A percentile compares a stretch with the other conserved stretches of the same genome.
These are phyloP conservation scores for Conomelus anceps DNA, from an alignment of 2,888 invertebrate genomes.

Conservation along the genomic window DNA sequence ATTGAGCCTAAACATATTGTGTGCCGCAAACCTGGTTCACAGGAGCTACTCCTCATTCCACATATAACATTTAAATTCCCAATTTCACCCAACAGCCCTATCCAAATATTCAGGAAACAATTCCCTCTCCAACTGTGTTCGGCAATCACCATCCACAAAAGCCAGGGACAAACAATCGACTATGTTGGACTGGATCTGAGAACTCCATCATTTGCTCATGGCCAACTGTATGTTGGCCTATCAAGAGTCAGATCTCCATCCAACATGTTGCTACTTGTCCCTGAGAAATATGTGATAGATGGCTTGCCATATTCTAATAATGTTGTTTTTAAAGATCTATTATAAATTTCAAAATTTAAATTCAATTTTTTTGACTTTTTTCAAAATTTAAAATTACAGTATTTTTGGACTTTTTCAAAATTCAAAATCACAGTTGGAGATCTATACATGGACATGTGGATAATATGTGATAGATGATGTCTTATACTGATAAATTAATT, in stretches of 20 bases:
- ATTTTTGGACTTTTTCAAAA: too few species aligned
- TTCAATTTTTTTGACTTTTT: too few species aligned
- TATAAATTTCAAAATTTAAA: too few species aligned
- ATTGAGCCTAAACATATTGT: background rate
- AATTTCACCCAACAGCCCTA: background rate
- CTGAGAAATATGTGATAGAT: background rate
- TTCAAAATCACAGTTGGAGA: too few species aligned
- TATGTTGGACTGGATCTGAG: constrained; percentile 5
- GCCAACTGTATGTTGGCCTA: constrained; percentile 9
- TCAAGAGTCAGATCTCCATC: background rate
- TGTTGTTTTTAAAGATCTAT: background rate
- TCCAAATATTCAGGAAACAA: background rate
- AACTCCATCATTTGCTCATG: constrained; percentile 10
- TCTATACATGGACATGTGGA: too few species aligned
- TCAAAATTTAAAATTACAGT: too few species aligned
- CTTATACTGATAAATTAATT: too few species aligned
- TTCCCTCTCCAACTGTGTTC: background rate
- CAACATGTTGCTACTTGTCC: background rate
- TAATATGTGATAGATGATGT: too few species aligned
- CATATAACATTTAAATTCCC: background rate
- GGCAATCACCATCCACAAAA: constrained; percentile 16
- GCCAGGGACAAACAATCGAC: constrained; percentile 9
- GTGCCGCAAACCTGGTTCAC: background rate
- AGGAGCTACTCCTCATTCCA: background rate
- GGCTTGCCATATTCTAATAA: constrained; percentile 3